Evolutionary conservation across 2,888 invertebrate genomes (phyloP).

Genomic region (Drosophila antonietae): DNA sequence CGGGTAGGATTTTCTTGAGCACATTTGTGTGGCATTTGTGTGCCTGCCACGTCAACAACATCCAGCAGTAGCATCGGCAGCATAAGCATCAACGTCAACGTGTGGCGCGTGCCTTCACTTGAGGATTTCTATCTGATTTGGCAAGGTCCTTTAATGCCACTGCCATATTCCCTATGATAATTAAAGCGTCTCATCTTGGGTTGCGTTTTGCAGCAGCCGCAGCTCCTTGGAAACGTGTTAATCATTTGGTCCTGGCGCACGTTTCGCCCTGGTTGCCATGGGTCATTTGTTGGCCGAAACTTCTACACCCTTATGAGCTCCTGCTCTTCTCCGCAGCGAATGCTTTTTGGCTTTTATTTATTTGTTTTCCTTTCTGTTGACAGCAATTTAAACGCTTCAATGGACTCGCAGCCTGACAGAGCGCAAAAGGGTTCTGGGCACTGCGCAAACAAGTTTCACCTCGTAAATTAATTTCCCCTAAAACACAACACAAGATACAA

Average conservation of each 20-base stretch:
- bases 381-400: slow-evolving; percentile 80
- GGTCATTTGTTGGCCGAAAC: slow-evolving; percentile 57
- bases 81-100: slow-evolving; percentile 5
- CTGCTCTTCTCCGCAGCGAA: background rate
- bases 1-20: slow-evolving; percentile 11
- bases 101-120: slow-evolving; percentile 48
- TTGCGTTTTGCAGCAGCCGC: slow-evolving; percentile 21
- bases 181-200: slow-evolving; percentile 54
- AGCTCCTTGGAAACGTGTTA: slow-evolving; percentile 65
- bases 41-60: slow-evolving; percentile 66
- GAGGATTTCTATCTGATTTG: slow-evolving; percentile 57
- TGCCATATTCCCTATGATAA: slow-evolving; percentile 43
- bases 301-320: background rate
- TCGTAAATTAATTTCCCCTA: slow-evolving; percentile 74
- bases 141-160: slow-evolving; percentile 4
- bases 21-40: slow-evolving; percentile 60
- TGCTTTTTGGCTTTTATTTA: slow-evolving; percentile 70
- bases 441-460: slow-evolving; percentile 74
- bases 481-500: slow-evolving; percentile 61
- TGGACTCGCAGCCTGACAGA: slow-evolving; percentile 51
- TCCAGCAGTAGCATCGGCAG: slow-evolving; percentile 25
- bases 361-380: slow-evolving; percentile 80
- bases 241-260: slow-evolving; percentile 71
- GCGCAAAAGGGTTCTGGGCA: slow-evolving; percentile 71
- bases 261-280: slow-evolving; percentile 61